Conservation (phyloP, 2,797 vertebrate genomes). For the Carduelis carduelis region DNA sequence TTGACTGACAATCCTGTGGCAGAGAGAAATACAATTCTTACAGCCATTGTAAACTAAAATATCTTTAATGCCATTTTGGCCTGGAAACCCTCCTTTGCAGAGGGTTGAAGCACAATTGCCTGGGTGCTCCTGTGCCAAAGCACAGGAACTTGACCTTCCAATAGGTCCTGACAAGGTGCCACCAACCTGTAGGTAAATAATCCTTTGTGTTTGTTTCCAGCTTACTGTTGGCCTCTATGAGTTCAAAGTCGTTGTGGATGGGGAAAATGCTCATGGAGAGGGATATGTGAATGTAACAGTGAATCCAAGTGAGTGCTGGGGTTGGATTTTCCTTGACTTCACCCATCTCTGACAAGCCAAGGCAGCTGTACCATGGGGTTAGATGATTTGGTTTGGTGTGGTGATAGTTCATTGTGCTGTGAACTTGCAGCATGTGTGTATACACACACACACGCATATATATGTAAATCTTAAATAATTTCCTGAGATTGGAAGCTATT, state of each 20-base stretch:
- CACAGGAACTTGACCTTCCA: background rate
- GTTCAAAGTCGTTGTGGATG: constrained; percentile 88
- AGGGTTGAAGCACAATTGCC: background rate
- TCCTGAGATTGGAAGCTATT: background rate
- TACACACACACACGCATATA: fast-evolving
- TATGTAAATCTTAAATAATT: background rate
- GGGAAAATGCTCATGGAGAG: constrained; percentile 85
- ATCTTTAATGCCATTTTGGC: background rate
- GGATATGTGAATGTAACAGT: constrained; percentile 96
- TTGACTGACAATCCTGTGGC: background rate
- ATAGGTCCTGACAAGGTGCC: background rate
- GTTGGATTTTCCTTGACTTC: background rate
- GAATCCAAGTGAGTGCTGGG: constrained; percentile 85
- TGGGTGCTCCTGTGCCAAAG: background rate
- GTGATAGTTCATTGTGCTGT: background rate
- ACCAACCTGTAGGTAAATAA: background rate
- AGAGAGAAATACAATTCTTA: background rate
- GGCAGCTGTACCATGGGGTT: background rate
- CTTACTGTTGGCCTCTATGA: constrained; percentile 94
- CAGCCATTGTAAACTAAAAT: background rate
- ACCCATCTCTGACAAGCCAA: background rate
- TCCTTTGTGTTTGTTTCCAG: constrained; percentile 70
- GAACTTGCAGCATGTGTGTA: fast-evolving
- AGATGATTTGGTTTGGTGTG: background rate
- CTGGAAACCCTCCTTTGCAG: background rate